Evolutionary conservation across 1,140 invertebrate genomes (phyloP).

Genomic region (Pristionchus pacificus): DNA sequence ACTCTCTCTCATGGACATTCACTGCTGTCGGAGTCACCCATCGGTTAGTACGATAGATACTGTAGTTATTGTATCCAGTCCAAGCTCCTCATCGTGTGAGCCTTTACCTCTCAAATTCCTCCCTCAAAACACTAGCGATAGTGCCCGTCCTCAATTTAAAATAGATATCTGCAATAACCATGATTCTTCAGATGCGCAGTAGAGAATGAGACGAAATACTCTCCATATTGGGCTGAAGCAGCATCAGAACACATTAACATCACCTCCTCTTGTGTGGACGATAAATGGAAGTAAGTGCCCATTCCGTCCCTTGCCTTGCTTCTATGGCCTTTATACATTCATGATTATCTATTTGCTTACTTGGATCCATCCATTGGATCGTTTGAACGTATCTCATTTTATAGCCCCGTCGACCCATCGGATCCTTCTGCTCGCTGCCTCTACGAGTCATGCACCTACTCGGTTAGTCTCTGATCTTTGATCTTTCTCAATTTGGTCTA

Average conservation of each 20-base stretch:
- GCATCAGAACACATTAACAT: background rate
- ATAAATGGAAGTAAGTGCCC: background rate
- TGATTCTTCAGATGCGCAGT: slow-evolving; percentile 46
- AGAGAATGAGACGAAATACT: slow-evolving; percentile 15
- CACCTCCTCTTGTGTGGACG: background rate
- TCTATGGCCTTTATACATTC: too few relatives aligned
- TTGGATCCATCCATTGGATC: too few relatives aligned
- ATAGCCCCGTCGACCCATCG: background rate
- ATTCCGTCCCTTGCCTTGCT: too few relatives aligned
- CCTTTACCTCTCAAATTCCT: too few relatives aligned
- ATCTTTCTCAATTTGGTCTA: background rate
- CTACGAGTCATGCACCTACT: slow-evolving; percentile 32
- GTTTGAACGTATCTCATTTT: too few relatives aligned
- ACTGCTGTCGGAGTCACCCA: slow-evolving; percentile 2
- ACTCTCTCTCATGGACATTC: slow-evolving; percentile 31
- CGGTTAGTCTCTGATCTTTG: background rate
- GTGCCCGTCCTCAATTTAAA: too few relatives aligned
- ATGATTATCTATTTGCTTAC: too few relatives aligned
- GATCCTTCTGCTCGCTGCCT: slow-evolving; percentile 21
- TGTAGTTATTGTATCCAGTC: too few relatives aligned
- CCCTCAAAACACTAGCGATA: too few relatives aligned
- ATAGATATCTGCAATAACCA: too few relatives aligned
- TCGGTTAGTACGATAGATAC: too few relatives aligned
- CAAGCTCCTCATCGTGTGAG: too few relatives aligned
- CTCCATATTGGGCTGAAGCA: slow-evolving; percentile 31